Evolutionary conservation across 2,113 vertebrate genomes (phyloP).

Genomic region (Centropus unirufus): DNA sequence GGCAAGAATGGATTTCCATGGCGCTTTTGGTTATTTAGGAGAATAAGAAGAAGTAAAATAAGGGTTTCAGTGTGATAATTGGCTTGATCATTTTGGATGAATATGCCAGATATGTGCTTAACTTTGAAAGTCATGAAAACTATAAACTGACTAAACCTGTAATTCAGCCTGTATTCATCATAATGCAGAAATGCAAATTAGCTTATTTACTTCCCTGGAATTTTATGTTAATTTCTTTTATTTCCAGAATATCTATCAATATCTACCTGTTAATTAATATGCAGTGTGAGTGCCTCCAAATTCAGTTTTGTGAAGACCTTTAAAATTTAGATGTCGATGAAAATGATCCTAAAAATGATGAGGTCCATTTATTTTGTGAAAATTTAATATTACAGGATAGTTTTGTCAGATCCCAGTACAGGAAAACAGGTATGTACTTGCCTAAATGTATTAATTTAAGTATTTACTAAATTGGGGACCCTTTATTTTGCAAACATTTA

Average conservation of each 20-base stretch:
- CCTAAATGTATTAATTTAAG: not conserved
- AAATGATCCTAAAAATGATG: not conserved
- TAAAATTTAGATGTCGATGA: not conserved
- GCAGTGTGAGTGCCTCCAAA: not conserved
- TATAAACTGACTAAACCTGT: not conserved
- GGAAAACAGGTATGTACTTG: not conserved
- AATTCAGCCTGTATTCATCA: not conserved
- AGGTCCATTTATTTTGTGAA: not conserved
- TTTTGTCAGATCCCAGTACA: not conserved
- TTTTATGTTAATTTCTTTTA: not conserved
- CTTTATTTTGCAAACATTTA: not conserved
- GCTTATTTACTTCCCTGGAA: not conserved
- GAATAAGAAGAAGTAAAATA: conserved; percentile 13
- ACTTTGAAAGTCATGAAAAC: not conserved
- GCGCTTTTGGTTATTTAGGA: conserved; percentile 7
- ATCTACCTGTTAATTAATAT: not conserved
- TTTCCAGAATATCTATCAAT: not conserved
- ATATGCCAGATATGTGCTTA: not conserved
- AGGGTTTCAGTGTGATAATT: not conserved
- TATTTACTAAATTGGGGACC: not conserved
- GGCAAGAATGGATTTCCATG: not conserved
- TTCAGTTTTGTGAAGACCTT: not conserved
- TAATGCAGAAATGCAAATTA: not conserved
- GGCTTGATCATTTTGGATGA: not conserved
- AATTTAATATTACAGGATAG: not conserved